Evolutionary conservation across 1,140 invertebrate species (phyloP).

Genomic region (Zaprionus capensis): DNA sequence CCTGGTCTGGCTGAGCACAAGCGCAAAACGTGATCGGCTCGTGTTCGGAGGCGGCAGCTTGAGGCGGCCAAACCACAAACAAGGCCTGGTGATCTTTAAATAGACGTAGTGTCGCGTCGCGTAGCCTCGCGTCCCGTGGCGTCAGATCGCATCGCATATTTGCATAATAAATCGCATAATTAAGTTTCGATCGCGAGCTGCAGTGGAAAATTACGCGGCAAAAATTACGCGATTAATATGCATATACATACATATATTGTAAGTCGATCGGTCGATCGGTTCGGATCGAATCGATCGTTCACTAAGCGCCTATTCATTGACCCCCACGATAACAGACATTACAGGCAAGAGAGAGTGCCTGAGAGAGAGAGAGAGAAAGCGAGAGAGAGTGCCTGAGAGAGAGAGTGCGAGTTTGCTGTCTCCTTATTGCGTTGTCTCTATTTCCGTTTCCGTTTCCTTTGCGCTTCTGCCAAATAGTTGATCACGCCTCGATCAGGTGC

Average conservation of each 20-base stretch:
- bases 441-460: constrained; percentile 21
- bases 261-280: constrained; percentile 20
- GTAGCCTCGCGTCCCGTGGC: constrained; percentile 10
- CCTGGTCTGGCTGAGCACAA: constrained; percentile 47
- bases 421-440: constrained; percentile 5
- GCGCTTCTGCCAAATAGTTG: constrained; percentile 47
- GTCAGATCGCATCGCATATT: constrained; percentile 45
- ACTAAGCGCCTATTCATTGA: constrained; percentile 53
- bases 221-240: constrained; percentile 44
- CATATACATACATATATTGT: constrained; percentile 17
- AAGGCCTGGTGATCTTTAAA: constrained; percentile 56
- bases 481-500: constrained; percentile 75
- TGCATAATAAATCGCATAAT: constrained; percentile 81
- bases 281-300: constrained; percentile 18
- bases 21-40: constrained; percentile 72
- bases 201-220: constrained; percentile 48
- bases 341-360: neutral
- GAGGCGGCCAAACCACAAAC: constrained; percentile 43
- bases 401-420: neutral
- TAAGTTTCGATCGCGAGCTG: constrained; percentile 55
- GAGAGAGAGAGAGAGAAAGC: neutral
- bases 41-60: constrained; percentile 40
- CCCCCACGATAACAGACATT: constrained; percentile 10
- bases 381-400: neutral
- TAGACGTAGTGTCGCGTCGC: constrained; percentile 40